phyloP scores from a whole-genome alignment of 1,140 invertebrate genomes.

The Drosophila mayri region DNA sequence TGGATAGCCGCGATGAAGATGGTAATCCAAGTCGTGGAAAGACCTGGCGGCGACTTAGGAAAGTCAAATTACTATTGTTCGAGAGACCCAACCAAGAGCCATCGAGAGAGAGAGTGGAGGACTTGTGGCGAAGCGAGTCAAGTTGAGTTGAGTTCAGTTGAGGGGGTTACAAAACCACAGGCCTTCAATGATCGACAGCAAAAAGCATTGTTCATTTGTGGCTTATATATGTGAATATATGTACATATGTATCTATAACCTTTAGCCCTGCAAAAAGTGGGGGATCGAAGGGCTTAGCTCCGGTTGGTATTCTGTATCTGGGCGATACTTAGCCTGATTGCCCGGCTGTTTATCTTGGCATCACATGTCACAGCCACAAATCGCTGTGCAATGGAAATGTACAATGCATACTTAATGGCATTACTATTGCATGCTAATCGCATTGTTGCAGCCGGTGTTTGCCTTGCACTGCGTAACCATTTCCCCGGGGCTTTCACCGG shows the following conservation, averaged over 20 bases:
- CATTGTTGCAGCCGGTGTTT: conserved; percentile 43
- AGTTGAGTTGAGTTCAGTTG: conserved; percentile 1
- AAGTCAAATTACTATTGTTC: conserved; percentile 20
- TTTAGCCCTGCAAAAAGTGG: background rate
- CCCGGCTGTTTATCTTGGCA: conserved; percentile 44
- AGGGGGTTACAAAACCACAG: conserved; percentile 35
- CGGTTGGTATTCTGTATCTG: conserved; percentile 10
- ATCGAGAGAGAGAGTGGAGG: conserved; percentile 11
- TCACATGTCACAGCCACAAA: conserved; percentile 50
- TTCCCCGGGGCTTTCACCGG: conserved; percentile 21
- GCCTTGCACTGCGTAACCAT: conserved; percentile 27
- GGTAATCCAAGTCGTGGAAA: conserved; percentile 30
- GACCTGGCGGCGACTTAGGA: conserved; percentile 14
- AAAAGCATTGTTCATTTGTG: conserved; percentile 29
- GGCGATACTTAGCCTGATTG: conserved; percentile 56
- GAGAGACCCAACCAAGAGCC: conserved; percentile 7
- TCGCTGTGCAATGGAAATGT: conserved; percentile 35
- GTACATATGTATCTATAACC: background rate
- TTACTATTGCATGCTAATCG: conserved; percentile 55
- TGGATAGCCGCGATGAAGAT: conserved; percentile 18
- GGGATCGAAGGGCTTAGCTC: conserved; percentile 24
- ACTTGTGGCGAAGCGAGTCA: conserved; percentile 1
- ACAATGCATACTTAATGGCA: conserved; percentile 40
- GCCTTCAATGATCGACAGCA: conserved; percentile 21
- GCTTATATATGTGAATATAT: background rate